phyloP scores from a whole-genome alignment of 2,888 invertebrate genomes.

The Cataglyphis rosenhaueri region DNA sequence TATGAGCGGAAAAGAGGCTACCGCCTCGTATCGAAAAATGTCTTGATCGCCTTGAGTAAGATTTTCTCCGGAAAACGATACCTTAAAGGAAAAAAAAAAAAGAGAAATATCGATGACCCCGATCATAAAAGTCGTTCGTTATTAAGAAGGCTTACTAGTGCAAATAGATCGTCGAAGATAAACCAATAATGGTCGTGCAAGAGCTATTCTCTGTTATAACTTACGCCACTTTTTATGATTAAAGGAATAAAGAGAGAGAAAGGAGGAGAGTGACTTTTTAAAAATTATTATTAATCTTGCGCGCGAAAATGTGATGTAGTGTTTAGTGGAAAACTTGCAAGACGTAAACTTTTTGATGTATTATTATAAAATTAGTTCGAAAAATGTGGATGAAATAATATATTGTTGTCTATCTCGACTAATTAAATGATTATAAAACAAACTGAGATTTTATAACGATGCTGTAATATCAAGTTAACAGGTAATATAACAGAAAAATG shows the following conservation, averaged over 20 bases:
- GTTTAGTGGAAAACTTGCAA: conserved; percentile 36
- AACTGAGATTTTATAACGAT: conserved; percentile 72
- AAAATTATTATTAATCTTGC: conserved; percentile 60
- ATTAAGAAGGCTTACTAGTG: conserved; percentile 31
- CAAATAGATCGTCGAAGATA: conserved; percentile 64
- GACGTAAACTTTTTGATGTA: background rate
- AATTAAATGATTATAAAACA: conserved; percentile 81
- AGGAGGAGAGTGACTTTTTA: conserved; percentile 53
- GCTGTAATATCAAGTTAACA: conserved; percentile 72
- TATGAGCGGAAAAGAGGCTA: conserved; percentile 29
- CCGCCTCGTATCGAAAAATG: conserved; percentile 62
- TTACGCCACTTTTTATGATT: conserved; percentile 56
- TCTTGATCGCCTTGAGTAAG: conserved; percentile 56
- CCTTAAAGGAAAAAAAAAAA: conserved; percentile 32
- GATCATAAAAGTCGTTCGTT: conserved; percentile 57
- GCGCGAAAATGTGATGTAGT: background rate
- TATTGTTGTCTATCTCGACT: conserved; percentile 76
- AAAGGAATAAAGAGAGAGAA: conserved; percentile 53
- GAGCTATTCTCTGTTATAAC: conserved; percentile 53
- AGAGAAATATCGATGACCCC: conserved; percentile 58
- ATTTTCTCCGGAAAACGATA: conserved; percentile 58
- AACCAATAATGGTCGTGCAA: conserved; percentile 64
- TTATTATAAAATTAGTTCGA: background rate
- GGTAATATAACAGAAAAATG: background rate
- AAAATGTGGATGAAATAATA: conserved; percentile 70